Percentiles rank a stretch among this genome's conserved stretches.
These are phyloP conservation scores for Plebejus argus DNA, from an alignment of 2,888 invertebrate species.

Conservation along the genomic window DNA sequence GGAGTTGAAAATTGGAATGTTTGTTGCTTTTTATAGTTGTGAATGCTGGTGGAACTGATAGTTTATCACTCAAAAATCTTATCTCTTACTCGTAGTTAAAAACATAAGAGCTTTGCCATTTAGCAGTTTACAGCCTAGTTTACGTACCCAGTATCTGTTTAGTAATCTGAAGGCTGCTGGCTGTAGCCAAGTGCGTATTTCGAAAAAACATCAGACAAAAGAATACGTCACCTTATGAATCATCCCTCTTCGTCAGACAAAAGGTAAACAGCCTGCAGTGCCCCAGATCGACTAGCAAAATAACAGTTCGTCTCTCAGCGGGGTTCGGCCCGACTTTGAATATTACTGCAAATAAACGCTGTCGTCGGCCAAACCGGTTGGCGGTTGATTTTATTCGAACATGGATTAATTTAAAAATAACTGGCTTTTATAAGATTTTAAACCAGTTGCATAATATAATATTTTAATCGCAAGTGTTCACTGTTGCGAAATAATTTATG, in stretches of 20 bases:
- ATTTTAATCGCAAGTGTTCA: not conserved
- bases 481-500: not conserved
- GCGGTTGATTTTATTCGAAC: conserved; percentile 6
- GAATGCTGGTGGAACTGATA: not conserved
- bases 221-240: conserved; percentile 2
- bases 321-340: not conserved
- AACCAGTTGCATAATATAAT: conserved; percentile 16
- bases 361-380: conserved; percentile 9
- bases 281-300: not conserved
- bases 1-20: not conserved
- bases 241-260: not conserved
- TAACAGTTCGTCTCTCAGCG: conserved; percentile 9
- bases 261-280: conserved; percentile 13
- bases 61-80: not conserved
- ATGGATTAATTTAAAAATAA: conserved; percentile 8
- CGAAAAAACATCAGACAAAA: not conserved
- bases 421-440: conserved; percentile 14
- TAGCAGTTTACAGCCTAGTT: not conserved
- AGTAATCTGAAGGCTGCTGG: too few relatives aligned
- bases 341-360: conserved; percentile 9
- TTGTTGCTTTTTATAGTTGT: not conserved
- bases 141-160: not conserved
- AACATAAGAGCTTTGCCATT: not conserved
- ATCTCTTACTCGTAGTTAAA: not conserved
- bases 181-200: not conserved